phyloP scores from a whole-genome alignment of 1,140 invertebrate species.

The Apis cerana region DNA sequence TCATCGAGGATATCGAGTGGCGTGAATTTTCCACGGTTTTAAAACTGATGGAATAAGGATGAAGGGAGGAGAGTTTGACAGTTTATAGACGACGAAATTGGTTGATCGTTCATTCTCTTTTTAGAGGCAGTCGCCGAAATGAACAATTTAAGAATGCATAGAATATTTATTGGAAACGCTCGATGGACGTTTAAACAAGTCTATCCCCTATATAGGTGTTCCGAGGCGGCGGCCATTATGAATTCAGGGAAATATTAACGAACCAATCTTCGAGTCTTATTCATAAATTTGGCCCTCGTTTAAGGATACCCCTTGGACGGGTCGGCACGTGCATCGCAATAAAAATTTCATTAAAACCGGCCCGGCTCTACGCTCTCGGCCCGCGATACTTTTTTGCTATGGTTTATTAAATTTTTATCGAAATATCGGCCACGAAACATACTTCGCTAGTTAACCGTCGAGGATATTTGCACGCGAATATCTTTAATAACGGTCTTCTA shows the following conservation, averaged over 20 bases:
- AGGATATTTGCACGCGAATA: not conserved
- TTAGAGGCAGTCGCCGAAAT: not conserved
- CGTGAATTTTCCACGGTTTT: not conserved
- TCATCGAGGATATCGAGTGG: no score
- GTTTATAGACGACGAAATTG: not conserved
- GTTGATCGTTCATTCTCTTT: not conserved
- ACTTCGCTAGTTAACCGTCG: not conserved
- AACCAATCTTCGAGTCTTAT: constrained; percentile 1
- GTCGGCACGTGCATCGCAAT: not conserved
- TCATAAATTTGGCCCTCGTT: constrained; percentile 15
- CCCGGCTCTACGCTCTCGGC: not conserved
- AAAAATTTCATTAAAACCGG: constrained; percentile 30
- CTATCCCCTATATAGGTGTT: not conserved
- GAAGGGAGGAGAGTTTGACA: not conserved
- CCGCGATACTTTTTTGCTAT: constrained; percentile 4
- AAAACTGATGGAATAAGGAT: not conserved
- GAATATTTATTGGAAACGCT: constrained; percentile 19
- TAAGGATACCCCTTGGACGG: not conserved
- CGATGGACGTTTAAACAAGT: not conserved
- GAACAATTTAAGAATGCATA: constrained; percentile 6
- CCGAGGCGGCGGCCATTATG: not conserved
- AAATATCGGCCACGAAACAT: not conserved
- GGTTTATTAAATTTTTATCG: constrained; percentile 28
- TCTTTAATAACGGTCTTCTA: not conserved
- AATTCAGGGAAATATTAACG: not conserved